These are phyloP conservation scores for Panzeria rudis DNA, from an alignment of 2,888 invertebrate species.

Conservation along the genomic window DNA sequence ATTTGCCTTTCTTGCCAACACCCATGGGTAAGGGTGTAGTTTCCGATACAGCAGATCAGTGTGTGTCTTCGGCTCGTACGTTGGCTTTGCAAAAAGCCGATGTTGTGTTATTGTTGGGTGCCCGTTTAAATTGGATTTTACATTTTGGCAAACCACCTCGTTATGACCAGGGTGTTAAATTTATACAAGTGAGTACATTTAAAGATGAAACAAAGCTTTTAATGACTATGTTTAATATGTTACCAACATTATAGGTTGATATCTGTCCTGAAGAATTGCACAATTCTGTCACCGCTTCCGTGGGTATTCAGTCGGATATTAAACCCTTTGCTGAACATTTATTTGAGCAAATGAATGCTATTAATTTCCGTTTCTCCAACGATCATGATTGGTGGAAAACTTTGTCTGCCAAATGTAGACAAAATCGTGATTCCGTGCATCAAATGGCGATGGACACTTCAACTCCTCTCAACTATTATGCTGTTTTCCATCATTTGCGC, in stretches of 20 bases:
- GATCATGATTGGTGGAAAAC: conserved; percentile 91
- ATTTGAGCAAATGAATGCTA: conserved; percentile 85
- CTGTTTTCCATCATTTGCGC: conserved; percentile 94
- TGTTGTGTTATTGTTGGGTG: conserved; percentile 94
- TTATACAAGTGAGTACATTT: conserved; percentile 87
- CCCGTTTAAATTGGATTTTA: conserved; percentile 98
- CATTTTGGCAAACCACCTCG: conserved; percentile 97
- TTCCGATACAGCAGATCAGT: conserved; percentile 87
- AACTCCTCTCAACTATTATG: conserved; percentile 95
- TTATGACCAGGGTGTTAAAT: conserved; percentile 91
- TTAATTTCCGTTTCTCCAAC: conserved; percentile 85
- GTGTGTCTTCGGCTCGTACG: conserved; percentile 95
- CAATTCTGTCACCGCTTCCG: conserved; percentile 92
- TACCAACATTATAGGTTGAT: conserved; percentile 86
- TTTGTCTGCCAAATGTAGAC: conserved; percentile 88
- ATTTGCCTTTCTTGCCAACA: conserved; percentile 95
- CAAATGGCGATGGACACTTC: conserved; percentile 89
- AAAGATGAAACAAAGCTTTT: neutral
- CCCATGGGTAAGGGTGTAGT: conserved; percentile 97
- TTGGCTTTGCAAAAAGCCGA: conserved; percentile 94
- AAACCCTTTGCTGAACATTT: conserved; percentile 89
- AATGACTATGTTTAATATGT: neutral
- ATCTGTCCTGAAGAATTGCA: conserved; percentile 95
- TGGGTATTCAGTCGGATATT: conserved; percentile 94
- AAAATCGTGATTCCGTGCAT: conserved; percentile 88